Evolutionary conservation across 2,888 invertebrate genomes (phyloP), one percentile per base, ranked within the genome.

Genomic region (Scaptomyza cyrtandrae): DNA sequence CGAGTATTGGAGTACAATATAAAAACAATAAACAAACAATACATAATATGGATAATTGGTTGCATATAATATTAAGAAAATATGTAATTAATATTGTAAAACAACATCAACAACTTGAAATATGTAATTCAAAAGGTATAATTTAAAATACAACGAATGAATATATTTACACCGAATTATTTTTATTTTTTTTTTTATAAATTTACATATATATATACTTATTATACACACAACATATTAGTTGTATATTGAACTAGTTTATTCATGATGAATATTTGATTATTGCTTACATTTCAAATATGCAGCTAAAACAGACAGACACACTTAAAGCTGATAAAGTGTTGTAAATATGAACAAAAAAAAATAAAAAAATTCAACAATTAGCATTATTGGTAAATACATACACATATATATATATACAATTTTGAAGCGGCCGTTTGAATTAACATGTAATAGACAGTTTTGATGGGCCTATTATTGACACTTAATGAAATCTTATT

Each of bases 61-160:
- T 85, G 83, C 86, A 72, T 62, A 62, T 65, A 73, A 58, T 41
- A 53, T 71, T 86, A 82, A 71, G 86, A 39, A 63, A 46, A 60
- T 61, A 71, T 81, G 62, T 73, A 59, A 67, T 76, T 60, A 62
- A 77, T 29, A 75, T 48, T 73, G 54, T 63, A 77, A 69, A 72
- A 67, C 83, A 66, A 61, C 49, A 73, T 48, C 48, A 50, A 65
- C 48, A 60, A 62, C 52, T 4, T 24, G 24, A 24, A 24, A 24
- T 5, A 24, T 24, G 24, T 24, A 64, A 78, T 75, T 73, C 54
- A 57, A 64, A 56, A 48, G 69, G 69, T 78, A 83, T 80, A 75
- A 86, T 87, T 88, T 88, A 74, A 82, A 84, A 90, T 89, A 89
- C 90, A 91, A 89, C 90, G 88, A 91, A 90, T 82, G 84, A 74